Evolutionary conservation across 2,888 invertebrate genomes (phyloP).

Genomic region (Drosophila austrosaltans): DNA sequence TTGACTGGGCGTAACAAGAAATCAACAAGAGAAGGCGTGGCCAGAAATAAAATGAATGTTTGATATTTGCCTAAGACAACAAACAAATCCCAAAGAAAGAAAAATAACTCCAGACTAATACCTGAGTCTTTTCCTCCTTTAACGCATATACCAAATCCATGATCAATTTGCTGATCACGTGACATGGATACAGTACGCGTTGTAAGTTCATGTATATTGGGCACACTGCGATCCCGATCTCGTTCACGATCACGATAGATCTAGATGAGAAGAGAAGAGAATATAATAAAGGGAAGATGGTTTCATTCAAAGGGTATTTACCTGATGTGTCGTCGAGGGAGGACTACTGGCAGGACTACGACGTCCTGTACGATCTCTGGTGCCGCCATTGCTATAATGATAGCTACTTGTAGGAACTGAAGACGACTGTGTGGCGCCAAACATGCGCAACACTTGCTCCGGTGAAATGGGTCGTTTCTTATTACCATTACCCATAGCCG

Average conservation of each 20-base stretch:
- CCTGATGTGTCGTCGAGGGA: conserved; percentile 91
- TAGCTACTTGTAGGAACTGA: conserved; percentile 84
- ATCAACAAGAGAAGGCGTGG: conserved; percentile 28
- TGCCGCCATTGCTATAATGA: conserved; percentile 84
- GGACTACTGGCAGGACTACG: conserved; percentile 90
- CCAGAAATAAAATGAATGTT: neutral
- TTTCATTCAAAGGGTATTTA: conserved; percentile 65
- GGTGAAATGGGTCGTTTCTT: conserved; percentile 93
- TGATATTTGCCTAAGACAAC: neutral
- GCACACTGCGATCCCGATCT: conserved; percentile 86
- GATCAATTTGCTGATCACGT: conserved; percentile 90
- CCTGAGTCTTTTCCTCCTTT: conserved; percentile 96
- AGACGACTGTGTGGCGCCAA: conserved; percentile 85
- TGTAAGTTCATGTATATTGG: conserved; percentile 89
- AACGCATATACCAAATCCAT: conserved; percentile 95
- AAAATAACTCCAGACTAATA: conserved; percentile 70
- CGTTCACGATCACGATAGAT: conserved; percentile 85
- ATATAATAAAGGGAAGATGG: neutral
- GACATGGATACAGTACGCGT: conserved; percentile 94
- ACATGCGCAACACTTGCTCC: conserved; percentile 90
- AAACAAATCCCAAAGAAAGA: too few relatives aligned
- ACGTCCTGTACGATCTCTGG: conserved; percentile 81
- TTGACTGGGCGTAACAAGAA: conserved; percentile 52
- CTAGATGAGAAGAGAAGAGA: conserved; percentile 60
- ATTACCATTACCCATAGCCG: conserved; percentile 70